Conservation (phyloP, 2,797 vertebrate species). For the Siniperca undulata region DNA sequence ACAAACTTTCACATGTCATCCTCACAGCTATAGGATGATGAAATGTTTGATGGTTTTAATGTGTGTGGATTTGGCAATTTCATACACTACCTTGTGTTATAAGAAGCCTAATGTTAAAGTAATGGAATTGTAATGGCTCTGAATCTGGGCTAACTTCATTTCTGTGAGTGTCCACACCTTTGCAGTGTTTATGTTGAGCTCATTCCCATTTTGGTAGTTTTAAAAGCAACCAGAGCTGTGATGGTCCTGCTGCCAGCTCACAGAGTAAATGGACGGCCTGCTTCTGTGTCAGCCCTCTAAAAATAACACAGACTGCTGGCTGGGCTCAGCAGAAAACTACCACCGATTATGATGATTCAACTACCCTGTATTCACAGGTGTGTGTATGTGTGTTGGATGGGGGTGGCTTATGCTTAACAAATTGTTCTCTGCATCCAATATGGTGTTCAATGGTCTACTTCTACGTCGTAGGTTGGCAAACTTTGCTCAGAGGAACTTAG, state of each 20-base stretch:
- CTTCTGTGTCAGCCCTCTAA: conserved; percentile 85
- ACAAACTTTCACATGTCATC: conserved; percentile 15
- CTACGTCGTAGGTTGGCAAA: conserved; percentile 20
- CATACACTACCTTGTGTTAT: conserved; percentile 42
- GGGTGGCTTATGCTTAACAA: conserved; percentile 66
- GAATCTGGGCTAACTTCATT: conserved; percentile 66
- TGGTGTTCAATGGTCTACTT: conserved; percentile 51
- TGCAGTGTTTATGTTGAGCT: conserved; percentile 78
- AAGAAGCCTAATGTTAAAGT: conserved; percentile 56
- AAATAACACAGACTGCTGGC: conserved; percentile 83
- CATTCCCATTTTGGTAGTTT: conserved; percentile 79
- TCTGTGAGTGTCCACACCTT: conserved; percentile 76
- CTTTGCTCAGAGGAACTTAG: conserved; percentile 45
- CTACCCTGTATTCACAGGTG: conserved; percentile 82
- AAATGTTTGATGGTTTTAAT: conserved; percentile 40
- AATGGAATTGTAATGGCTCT: conserved; percentile 60
- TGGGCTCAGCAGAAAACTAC: conserved; percentile 85
- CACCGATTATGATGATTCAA: conserved; percentile 86
- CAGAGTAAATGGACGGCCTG: conserved; percentile 80
- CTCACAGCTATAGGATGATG: conserved; percentile 9
- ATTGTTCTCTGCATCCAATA: conserved; percentile 53
- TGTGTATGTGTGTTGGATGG: conserved; percentile 63
- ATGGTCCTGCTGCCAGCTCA: conserved; percentile 79
- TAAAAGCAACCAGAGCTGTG: conserved; percentile 72
- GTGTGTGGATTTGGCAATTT: conserved; percentile 42